phyloP scores from a whole-genome alignment of 2,113 vertebrate genomes.

The Candoia aspera region DNA sequence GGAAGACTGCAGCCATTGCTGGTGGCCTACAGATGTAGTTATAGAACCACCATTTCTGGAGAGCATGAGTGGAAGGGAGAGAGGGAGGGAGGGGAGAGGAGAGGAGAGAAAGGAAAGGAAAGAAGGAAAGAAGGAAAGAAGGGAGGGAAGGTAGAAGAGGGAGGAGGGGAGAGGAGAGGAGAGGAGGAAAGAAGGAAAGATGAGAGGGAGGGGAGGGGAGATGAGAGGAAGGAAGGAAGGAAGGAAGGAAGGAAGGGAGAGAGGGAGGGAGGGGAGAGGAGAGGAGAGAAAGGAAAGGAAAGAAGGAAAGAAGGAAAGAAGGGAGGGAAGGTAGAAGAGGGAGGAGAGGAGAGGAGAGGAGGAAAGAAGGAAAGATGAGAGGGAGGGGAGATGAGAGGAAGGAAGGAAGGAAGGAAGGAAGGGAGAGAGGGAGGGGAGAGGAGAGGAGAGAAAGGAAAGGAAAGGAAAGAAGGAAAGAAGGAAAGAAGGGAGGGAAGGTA shows the following conservation, averaged over 20 bases:
- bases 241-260: too few species aligned
- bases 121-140: not conserved
- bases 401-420: too few species aligned
- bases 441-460: too few species aligned
- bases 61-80: not conserved
- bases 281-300: not conserved
- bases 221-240: too few species aligned
- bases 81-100: not conserved
- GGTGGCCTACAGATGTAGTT: too few species aligned
- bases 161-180: conserved; percentile 17
- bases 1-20: not conserved
- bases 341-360: conserved; percentile 13
- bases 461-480: too few species aligned
- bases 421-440: too few species aligned
- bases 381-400: too few species aligned
- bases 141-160: not conserved
- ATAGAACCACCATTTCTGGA: too few species aligned
- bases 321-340: not conserved
- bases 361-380: too few species aligned
- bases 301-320: not conserved
- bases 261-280: too few species aligned
- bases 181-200: not conserved
- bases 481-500: not conserved
- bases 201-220: too few species aligned
- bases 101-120: not conserved